Evolutionary conservation across 2,888 invertebrate species (phyloP).

Genomic region (Torymus aiolomorphi): DNA sequence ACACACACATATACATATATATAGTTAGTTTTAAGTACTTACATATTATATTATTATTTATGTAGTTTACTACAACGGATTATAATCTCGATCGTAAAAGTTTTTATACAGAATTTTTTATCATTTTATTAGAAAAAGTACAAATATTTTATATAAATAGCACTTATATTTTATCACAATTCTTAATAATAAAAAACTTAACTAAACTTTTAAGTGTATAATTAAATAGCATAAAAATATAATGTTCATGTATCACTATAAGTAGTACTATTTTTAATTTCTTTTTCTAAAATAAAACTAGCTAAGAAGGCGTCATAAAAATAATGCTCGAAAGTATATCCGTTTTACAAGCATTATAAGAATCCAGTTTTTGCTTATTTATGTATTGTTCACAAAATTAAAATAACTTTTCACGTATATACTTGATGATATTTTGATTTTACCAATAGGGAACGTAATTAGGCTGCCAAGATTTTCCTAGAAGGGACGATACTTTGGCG

Average conservation of each 20-base stretch:
- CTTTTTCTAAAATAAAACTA: too few relatives aligned
- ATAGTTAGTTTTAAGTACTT: too few relatives aligned
- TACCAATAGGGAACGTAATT: constrained; percentile 73
- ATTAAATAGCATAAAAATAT: too few relatives aligned
- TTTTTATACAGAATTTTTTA: neutral
- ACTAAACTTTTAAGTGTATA: neutral
- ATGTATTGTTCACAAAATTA: neutral
- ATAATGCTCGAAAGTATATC: too few relatives aligned
- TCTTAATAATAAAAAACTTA: neutral
- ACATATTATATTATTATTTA: too few relatives aligned
- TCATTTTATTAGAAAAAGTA: neutral
- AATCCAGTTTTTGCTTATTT: neutral
- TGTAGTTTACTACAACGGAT: too few relatives aligned
- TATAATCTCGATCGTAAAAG: neutral
- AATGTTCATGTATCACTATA: too few relatives aligned
- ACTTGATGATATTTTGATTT: constrained; percentile 37
- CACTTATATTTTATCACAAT: constrained; percentile 20
- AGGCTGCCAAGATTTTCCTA: constrained; percentile 72
- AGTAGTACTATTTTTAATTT: too few relatives aligned
- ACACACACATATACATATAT: too few relatives aligned
- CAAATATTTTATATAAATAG: neutral
- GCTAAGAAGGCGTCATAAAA: too few relatives aligned
- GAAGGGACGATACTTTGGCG: constrained; percentile 67
- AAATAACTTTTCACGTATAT: neutral
- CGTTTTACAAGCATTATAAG: too few relatives aligned